Percentiles rank a stretch among this genome's conserved stretches.
Evolutionary conservation across 1,140 invertebrate species (phyloP).

Genomic region (Drosophila triauraria): DNA sequence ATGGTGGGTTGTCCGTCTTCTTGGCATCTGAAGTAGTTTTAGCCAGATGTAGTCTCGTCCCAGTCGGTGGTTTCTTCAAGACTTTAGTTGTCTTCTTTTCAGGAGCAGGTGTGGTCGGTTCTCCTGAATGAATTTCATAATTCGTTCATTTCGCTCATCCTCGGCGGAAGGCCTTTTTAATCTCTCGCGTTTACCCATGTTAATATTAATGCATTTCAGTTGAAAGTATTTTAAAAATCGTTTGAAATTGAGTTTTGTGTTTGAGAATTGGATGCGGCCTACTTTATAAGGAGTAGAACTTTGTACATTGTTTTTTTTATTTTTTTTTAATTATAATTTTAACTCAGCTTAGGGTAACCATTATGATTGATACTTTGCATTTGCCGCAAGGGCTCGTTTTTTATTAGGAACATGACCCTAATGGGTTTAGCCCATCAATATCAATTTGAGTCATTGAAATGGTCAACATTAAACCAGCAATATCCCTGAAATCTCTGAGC

Average conservation of each 20-base stretch:
- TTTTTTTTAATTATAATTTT: background rate
- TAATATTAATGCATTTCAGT: background rate
- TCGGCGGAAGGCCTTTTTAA: background rate
- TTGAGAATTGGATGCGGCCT: constrained; percentile 4
- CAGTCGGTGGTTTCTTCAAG: background rate
- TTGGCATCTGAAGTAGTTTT: too few species aligned
- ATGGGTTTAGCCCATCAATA: constrained; percentile 50
- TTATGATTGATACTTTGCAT: constrained; percentile 9
- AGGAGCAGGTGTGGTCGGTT: background rate
- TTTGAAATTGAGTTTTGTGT: background rate
- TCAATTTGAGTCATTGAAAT: constrained; percentile 51
- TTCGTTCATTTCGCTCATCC: constrained; percentile 15
- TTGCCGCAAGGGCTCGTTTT: background rate
- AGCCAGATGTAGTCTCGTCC: too few species aligned
- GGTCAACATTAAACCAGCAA: constrained; percentile 26
- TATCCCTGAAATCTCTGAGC: constrained; percentile 1
- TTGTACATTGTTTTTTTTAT: background rate
- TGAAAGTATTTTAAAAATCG: background rate
- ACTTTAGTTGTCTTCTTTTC: background rate
- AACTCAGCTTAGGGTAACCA: background rate
- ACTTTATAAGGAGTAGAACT: constrained; percentile 79
- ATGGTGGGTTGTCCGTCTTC: constrained; percentile 4
- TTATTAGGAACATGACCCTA: constrained; percentile 1
- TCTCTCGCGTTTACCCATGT: background rate
- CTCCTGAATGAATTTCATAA: constrained; percentile 23